phyloP scores from a whole-genome alignment of 2,888 invertebrate species.

The Athripsodes cinereus region DNA sequence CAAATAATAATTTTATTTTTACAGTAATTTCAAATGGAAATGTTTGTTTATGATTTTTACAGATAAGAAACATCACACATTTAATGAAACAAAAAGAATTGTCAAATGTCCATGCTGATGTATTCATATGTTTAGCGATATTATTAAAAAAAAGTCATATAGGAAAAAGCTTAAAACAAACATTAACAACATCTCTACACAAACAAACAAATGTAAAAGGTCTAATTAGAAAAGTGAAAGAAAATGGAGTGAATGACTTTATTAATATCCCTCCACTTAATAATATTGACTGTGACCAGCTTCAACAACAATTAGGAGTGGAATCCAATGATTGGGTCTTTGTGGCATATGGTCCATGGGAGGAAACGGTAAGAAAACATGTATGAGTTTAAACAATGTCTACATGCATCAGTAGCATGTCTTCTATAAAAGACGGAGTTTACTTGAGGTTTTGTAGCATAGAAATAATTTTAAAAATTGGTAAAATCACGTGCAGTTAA shows the following conservation, averaged over 20 bases:
- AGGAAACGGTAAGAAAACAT: slow-evolving; percentile 43
- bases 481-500: too few relatives aligned
- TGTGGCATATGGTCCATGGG: slow-evolving; percentile 49
- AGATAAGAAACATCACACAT: slow-evolving; percentile 10
- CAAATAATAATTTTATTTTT: too few relatives aligned
- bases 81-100: slow-evolving; percentile 12
- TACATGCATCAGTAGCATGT: too few relatives aligned
- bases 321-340: slow-evolving; percentile 48
- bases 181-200: neutral
- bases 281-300: neutral
- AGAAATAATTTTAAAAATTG: too few relatives aligned
- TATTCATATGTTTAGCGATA: slow-evolving; percentile 21
- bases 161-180: neutral
- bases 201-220: neutral
- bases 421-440: too few relatives aligned
- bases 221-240: neutral
- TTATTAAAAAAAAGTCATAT: slow-evolving; percentile 11
- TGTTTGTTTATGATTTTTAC: too few relatives aligned
- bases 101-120: neutral
- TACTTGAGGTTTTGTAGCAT: too few relatives aligned
- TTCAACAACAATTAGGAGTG: slow-evolving; percentile 37
- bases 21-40: too few relatives aligned
- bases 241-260: neutral
- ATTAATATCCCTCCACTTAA: neutral
- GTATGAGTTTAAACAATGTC: too few relatives aligned